Conservation (phyloP, 2,797 vertebrate species). For the Eulemur coronatus region DNA sequence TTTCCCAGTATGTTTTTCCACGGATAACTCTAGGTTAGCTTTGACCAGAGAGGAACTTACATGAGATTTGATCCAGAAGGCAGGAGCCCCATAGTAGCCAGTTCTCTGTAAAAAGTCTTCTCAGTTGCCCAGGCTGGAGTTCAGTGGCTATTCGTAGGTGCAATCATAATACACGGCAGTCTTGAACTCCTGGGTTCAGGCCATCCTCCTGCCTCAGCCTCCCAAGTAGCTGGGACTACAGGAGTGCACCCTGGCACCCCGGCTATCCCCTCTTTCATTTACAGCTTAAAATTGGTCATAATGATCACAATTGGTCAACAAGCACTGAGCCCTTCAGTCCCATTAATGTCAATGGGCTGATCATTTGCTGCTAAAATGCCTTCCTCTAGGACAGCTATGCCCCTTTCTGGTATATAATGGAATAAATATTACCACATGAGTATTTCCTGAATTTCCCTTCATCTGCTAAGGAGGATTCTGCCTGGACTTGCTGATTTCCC, state of each 20-base stretch:
- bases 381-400: neutral
- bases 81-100: too few species aligned
- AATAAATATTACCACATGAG: neutral
- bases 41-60: neutral
- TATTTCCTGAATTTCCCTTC: neutral
- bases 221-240: neutral
- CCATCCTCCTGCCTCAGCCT: neutral
- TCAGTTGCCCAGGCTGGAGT: neutral
- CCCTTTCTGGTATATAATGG: neutral
- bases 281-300: neutral
- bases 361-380: neutral
- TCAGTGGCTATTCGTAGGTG: neutral
- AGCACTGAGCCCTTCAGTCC: neutral
- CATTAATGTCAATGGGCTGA: neutral
- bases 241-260: neutral
- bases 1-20: neutral
- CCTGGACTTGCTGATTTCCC: neutral
- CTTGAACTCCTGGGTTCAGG: neutral
- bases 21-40: neutral
- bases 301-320: neutral
- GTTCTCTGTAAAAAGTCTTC: neutral
- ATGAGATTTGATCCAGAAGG: neutral
- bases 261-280: neutral
- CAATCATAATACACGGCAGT: neutral
- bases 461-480: neutral